Percentiles rank a stretch among this genome's conserved stretches.
These are phyloP conservation scores for Varroa destructor DNA, from an alignment of 1,140 invertebrate genomes.

Conservation along the genomic window DNA sequence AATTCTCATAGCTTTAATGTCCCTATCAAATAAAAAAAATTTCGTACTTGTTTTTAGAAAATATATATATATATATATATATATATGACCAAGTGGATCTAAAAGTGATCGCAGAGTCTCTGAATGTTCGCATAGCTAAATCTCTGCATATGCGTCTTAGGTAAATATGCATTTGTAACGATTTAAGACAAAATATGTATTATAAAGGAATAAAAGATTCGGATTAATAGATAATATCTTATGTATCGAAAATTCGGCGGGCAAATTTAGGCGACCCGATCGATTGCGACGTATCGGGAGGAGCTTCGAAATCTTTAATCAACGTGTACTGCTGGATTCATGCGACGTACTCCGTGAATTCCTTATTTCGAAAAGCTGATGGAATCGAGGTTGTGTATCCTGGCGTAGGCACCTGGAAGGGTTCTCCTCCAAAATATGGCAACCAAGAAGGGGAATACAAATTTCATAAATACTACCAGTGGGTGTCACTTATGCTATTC, in stretches of 20 bases:
- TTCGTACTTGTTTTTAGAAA: too few species aligned
- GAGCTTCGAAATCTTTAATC: constrained; percentile 16
- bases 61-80: too few species aligned
- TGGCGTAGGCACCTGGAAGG: constrained; percentile 41
- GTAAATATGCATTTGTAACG: too few species aligned
- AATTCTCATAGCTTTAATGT: too few species aligned
- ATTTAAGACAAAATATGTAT: too few species aligned
- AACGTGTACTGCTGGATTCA: constrained; percentile 24
- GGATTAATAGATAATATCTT: too few species aligned
- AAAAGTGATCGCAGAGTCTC: too few species aligned
- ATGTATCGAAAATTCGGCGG: neutral
- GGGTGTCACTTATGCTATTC: constrained; percentile 25
- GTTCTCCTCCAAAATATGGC: constrained; percentile 17
- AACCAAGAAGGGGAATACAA: constrained; percentile 14
- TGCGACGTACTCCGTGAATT: constrained; percentile 33
- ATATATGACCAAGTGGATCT: too few species aligned
- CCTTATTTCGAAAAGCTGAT: constrained; percentile 51
- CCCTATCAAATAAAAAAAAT: too few species aligned
- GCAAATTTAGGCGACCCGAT: constrained; percentile 30
- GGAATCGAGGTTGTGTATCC: constrained; percentile 57
- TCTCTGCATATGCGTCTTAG: too few species aligned
- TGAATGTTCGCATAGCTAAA: too few species aligned
- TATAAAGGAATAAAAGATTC: too few species aligned
- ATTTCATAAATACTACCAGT: constrained; percentile 27
- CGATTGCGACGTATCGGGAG: constrained; percentile 40